A percentile compares a stretch with the other conserved stretches of the same genome.
These are phyloP conservation scores for Himalopsyche anomala DNA, from an alignment of 2,888 invertebrate genomes.

Conservation along the genomic window DNA sequence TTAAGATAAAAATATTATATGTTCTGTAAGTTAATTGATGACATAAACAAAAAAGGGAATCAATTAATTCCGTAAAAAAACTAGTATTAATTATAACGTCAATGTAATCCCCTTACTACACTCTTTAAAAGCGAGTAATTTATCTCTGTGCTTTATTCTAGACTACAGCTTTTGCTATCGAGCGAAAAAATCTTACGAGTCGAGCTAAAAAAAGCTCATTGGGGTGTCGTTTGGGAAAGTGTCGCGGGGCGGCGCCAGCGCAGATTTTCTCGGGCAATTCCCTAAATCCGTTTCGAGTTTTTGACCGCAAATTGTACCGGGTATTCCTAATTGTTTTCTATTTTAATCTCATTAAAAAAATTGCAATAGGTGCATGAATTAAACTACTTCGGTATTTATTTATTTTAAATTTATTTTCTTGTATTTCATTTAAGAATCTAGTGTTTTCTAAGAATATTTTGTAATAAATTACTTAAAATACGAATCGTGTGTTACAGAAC, in stretches of 20 bases:
- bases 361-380: no score
- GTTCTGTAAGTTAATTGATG: no score
- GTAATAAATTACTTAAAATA: no score
- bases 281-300: not conserved
- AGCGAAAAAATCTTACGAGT: not conserved
- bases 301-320: not conserved
- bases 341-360: no score
- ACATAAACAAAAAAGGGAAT: no score
- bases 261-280: slow-evolving; percentile 18
- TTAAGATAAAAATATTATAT: no score
- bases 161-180: not conserved
- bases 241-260: not conserved
- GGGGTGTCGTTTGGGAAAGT: slow-evolving; percentile 35
- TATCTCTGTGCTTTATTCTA: not conserved
- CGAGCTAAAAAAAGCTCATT: slow-evolving; percentile 9
- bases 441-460: no score
- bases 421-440: no score
- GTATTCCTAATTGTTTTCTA: not conserved
- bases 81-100: not conserved
- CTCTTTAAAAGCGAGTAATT: not conserved
- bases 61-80: not conserved
- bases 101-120: not conserved
- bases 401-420: no score
- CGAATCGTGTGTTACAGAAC: no score
- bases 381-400: no score